Conservation (phyloP, 2,888 invertebrate genomes). For the Cheilosia pagana region DNA sequence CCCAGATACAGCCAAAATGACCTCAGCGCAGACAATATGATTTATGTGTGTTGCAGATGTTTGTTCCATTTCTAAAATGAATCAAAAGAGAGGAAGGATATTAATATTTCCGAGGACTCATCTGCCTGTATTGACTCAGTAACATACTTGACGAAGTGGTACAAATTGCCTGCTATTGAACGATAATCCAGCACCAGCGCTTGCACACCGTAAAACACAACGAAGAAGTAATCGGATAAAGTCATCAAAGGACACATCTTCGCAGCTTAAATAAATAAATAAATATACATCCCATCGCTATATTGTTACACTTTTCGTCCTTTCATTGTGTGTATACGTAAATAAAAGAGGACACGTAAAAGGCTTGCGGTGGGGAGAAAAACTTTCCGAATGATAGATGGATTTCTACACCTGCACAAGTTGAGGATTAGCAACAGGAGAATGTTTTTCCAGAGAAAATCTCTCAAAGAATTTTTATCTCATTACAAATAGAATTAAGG, state of each 20-base stretch:
- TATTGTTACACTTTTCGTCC: slow-evolving; percentile 40
- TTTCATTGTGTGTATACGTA: neutral
- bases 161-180: too few relatives aligned
- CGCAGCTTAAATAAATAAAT: slow-evolving; percentile 58
- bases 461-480: slow-evolving; percentile 56
- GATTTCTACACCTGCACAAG: slow-evolving; percentile 67
- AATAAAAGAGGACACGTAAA: slow-evolving; percentile 1
- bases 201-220: neutral
- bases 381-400: slow-evolving; percentile 65
- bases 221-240: slow-evolving; percentile 58
- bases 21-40: slow-evolving; percentile 41
- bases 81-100: too few relatives aligned
- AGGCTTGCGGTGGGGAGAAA: slow-evolving; percentile 20
- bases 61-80: neutral
- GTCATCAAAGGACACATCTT: slow-evolving; percentile 44
- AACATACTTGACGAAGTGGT: neutral
- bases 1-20: slow-evolving; percentile 31
- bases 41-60: slow-evolving; percentile 26
- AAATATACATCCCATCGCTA: slow-evolving; percentile 29
- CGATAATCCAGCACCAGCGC: neutral
- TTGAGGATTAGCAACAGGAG: slow-evolving; percentile 66
- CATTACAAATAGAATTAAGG: slow-evolving; percentile 57
- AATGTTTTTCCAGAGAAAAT: slow-evolving; percentile 42
- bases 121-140: neutral
- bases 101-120: too few relatives aligned